Evolutionary conservation across 2,888 invertebrate genomes (phyloP).

Genomic region (Lydus trimaculatus): DNA sequence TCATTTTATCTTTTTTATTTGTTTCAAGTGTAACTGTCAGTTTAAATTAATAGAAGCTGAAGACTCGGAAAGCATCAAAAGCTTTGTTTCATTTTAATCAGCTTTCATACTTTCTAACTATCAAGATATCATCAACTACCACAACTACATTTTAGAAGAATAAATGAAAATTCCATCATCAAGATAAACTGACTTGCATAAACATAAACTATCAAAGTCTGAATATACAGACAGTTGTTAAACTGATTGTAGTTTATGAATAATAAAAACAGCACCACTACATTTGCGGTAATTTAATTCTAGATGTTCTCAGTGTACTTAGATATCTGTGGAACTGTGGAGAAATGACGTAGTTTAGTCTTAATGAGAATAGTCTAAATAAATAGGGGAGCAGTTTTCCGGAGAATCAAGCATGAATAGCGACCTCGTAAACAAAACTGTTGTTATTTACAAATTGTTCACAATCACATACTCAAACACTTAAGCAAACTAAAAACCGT

Average conservation of each 20-base stretch:
- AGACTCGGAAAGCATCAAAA: background rate
- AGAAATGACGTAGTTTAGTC: background rate
- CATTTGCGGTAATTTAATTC: background rate
- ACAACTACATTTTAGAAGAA: too few relatives aligned
- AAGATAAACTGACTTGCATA: too few relatives aligned
- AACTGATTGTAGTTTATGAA: background rate
- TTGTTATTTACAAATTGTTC: constrained; percentile 2
- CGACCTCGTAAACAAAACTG: background rate
- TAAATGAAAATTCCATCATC: too few relatives aligned
- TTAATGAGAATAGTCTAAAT: background rate
- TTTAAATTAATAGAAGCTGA: background rate
- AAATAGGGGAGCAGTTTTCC: background rate
- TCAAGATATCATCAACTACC: too few relatives aligned
- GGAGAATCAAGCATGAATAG: too few relatives aligned
- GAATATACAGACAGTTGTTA: background rate
- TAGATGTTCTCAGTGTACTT: background rate
- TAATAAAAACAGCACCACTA: background rate
- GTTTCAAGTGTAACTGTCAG: background rate
- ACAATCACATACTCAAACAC: background rate
- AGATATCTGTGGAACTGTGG: too few relatives aligned
- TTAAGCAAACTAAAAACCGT: background rate
- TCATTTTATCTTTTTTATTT: background rate
- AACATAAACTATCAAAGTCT: background rate
- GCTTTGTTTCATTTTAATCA: too few relatives aligned
- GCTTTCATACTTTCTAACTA: too few relatives aligned